phyloP scores from a whole-genome alignment of 2,888 invertebrate genomes.

The Lasius platythorax region DNA sequence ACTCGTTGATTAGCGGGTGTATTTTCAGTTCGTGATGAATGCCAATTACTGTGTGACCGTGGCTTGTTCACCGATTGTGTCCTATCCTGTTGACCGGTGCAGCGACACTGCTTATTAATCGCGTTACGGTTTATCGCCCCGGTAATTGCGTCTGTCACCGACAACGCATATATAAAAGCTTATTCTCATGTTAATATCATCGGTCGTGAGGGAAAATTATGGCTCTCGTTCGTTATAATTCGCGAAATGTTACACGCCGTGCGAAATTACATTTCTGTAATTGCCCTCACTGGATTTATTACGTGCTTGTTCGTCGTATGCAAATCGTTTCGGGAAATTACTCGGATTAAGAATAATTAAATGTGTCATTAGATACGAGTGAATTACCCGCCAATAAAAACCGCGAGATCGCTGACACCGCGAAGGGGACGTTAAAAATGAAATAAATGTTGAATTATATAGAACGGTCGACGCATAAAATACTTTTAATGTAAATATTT shows the following conservation, averaged over 20 bases:
- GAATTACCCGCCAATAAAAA: neutral
- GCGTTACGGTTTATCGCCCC: slow-evolving; percentile 73
- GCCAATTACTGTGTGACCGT: slow-evolving; percentile 34
- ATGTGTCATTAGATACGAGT: neutral
- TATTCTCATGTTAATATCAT: slow-evolving; percentile 64
- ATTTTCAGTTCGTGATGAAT: slow-evolving; percentile 40
- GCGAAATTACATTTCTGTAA: slow-evolving; percentile 43
- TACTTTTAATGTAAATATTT: too few species aligned
- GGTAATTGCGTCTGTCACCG: slow-evolving; percentile 65
- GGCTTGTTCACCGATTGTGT: slow-evolving; percentile 36
- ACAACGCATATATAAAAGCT: slow-evolving; percentile 59
- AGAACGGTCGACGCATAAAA: too few species aligned
- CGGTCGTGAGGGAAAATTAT: slow-evolving; percentile 63
- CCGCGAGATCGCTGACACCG: neutral
- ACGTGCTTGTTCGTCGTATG: slow-evolving; percentile 23
- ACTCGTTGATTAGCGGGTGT: slow-evolving; percentile 27
- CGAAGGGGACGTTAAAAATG: neutral
- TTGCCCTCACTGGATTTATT: slow-evolving; percentile 40
- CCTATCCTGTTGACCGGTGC: slow-evolving; percentile 12
- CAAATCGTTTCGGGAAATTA: slow-evolving; percentile 48
- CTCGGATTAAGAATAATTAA: slow-evolving; percentile 37
- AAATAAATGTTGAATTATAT: neutral
- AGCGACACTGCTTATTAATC: slow-evolving; percentile 68
- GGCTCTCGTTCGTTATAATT: slow-evolving; percentile 37
- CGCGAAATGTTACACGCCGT: slow-evolving; percentile 35